phyloP scores from a whole-genome alignment of 2,888 invertebrate species.

The Hypercompe scribonia region DNA sequence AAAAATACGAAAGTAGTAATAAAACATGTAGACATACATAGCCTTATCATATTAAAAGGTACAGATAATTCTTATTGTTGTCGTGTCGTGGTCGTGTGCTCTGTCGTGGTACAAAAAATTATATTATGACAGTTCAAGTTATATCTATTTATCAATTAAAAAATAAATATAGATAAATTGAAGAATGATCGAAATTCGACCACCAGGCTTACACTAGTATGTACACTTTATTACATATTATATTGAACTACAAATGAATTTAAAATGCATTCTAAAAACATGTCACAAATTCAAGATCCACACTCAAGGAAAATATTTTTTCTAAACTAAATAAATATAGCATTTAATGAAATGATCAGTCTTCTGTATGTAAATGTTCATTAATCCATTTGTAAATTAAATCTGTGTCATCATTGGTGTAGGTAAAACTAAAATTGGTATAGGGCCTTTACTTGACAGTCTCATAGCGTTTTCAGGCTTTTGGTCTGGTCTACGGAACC shows the following conservation, averaged over 20 bases:
- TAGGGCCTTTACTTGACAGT: conserved; percentile 54
- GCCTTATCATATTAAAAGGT: not conserved
- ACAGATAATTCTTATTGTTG: not conserved
- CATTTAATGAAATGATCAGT: conserved; percentile 16
- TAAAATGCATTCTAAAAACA: not conserved
- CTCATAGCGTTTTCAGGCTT: conserved; percentile 52
- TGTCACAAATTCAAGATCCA: not conserved
- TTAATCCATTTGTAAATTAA: conserved; percentile 15
- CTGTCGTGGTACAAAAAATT: not conserved
- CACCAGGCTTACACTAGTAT: not conserved
- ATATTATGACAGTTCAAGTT: not conserved
- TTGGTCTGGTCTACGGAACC: conserved; percentile 59
- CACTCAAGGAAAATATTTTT: not conserved
- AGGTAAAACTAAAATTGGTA: conserved; percentile 66
- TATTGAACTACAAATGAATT: not conserved
- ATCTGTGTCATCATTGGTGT: conserved; percentile 33
- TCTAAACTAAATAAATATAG: not conserved
- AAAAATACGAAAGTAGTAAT: not conserved
- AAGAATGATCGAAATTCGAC: not conserved
- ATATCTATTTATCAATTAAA: not conserved
- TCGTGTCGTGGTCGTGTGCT: not conserved
- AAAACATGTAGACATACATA: not conserved
- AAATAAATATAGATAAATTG: not conserved
- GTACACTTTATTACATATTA: too few relatives aligned
- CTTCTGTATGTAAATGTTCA: conserved; percentile 9